Conservation (phyloP, 2,888 invertebrate genomes). For the Argyresthia albistria region DNA sequence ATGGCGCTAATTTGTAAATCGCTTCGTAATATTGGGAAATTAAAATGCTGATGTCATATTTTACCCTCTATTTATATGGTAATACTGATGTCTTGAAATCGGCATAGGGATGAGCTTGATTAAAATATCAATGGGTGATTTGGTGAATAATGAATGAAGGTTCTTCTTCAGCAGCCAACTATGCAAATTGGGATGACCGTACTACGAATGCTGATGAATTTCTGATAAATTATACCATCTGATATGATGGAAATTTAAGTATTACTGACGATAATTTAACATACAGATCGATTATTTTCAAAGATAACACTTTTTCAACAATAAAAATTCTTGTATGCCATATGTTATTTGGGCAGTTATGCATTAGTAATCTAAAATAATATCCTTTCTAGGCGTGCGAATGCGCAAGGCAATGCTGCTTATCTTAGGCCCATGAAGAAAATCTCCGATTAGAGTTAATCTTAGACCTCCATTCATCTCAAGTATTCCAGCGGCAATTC, state of each 20-base stretch:
- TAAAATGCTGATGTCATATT: slow-evolving; percentile 73
- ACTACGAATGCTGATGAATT: neutral
- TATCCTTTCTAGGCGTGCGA: too few species aligned
- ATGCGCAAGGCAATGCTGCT: too few species aligned
- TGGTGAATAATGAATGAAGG: slow-evolving; percentile 11
- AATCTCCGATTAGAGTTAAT: slow-evolving; percentile 59
- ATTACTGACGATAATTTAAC: too few species aligned
- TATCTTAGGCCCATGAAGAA: slow-evolving; percentile 12
- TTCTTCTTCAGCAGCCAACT: neutral
- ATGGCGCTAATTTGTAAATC: slow-evolving; percentile 71
- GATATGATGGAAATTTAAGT: too few species aligned
- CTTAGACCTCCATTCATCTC: slow-evolving; percentile 53
- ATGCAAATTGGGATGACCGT: neutral
- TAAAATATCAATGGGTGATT: slow-evolving; percentile 69
- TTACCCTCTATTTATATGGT: slow-evolving; percentile 67
- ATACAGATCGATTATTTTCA: too few species aligned
- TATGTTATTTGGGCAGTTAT: too few species aligned
- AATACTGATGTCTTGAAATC: slow-evolving; percentile 43
- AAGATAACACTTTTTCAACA: too few species aligned
- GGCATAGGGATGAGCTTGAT: slow-evolving; percentile 42
- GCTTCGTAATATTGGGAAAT: slow-evolving; percentile 68
- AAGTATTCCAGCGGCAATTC: slow-evolving; percentile 61
- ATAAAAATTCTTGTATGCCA: too few species aligned
- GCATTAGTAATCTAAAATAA: too few species aligned
- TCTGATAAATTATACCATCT: too few species aligned